Conservation (phyloP, 2,113 vertebrate genomes). For the Anolis sagrei region DNA sequence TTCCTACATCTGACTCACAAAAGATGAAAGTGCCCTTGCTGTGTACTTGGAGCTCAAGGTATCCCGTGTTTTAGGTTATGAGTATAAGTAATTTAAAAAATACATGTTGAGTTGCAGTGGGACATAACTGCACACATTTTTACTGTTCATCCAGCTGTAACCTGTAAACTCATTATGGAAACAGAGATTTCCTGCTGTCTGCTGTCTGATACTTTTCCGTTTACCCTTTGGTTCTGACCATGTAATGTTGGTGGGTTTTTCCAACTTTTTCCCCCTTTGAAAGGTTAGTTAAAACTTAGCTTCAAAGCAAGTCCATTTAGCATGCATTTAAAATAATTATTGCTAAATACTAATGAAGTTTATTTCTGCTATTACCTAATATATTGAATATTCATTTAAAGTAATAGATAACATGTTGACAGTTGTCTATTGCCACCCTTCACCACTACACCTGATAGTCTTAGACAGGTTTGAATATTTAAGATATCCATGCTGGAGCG, state of each 20-base stretch:
- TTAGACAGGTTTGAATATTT: too few species aligned
- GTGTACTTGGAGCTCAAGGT: not conserved
- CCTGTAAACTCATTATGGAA: not conserved
- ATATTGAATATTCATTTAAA: too few species aligned
- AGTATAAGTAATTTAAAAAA: not conserved
- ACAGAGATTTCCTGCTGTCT: not conserved
- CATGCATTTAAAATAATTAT: not conserved
- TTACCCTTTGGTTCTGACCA: not conserved
- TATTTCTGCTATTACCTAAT: too few species aligned
- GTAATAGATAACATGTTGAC: too few species aligned
- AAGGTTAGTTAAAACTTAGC: not conserved
- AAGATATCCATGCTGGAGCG: too few species aligned
- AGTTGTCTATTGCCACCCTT: too few species aligned
- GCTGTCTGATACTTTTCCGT: not conserved
- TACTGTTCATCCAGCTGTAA: too few species aligned
- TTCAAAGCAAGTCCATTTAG: not conserved
- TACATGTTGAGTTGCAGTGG: not conserved
- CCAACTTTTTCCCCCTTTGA: not conserved
- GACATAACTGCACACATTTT: not conserved
- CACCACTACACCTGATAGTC: too few species aligned
- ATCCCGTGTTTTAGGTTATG: not conserved
- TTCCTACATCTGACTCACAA: not conserved
- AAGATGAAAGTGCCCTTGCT: not conserved
- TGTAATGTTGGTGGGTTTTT: too few species aligned
- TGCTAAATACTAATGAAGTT: too few species aligned